These are phyloP conservation scores for Rhopilema esculentum DNA, from an alignment of 30 jellyfish, hydroid and myxozoan species.

Conservation along the genomic window DNA sequence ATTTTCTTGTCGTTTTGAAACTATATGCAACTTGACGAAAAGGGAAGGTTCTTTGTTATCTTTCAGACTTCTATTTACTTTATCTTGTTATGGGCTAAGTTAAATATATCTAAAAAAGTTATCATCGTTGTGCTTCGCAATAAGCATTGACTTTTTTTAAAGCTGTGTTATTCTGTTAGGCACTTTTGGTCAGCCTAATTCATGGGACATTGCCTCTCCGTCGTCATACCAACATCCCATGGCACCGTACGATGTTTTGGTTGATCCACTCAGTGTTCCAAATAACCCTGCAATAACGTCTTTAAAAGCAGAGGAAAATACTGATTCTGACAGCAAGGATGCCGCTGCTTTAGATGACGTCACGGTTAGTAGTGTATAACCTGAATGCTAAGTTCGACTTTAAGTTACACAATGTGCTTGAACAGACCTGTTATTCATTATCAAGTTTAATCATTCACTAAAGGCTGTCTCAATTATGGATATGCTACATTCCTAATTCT, in stretches of 20 bases:
- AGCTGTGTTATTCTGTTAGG: slow-evolving; percentile 14
- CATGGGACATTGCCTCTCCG: slow-evolving; percentile 79
- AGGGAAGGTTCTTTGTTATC: no score
- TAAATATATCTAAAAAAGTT: no score
- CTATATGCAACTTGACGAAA: no score
- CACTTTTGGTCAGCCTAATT: slow-evolving; percentile 90
- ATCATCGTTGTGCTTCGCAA: no score
- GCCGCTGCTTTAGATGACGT: not conserved
- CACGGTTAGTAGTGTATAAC: not conserved
- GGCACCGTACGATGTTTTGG: slow-evolving; percentile 94
- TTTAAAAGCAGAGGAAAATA: not conserved
- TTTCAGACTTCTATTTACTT: no score
- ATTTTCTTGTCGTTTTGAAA: no score
- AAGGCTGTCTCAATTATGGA: not conserved
- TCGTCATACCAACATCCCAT: slow-evolving; percentile 89
- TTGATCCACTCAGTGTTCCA: slow-evolving; percentile 92
- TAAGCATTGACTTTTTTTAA: no score
- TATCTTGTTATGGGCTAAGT: no score
- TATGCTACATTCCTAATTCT: not conserved
- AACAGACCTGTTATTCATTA: no score
- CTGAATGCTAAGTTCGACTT: no score
- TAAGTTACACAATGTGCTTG: no score
- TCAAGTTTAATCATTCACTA: no score
- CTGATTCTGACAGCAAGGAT: slow-evolving; percentile 1
- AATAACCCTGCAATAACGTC: slow-evolving; percentile 42